Percentiles rank a stretch among this genome's conserved stretches.
Evolutionary conservation across 2,113 vertebrate genomes (phyloP).

Genomic region (Daubentonia madagascariensis): DNA sequence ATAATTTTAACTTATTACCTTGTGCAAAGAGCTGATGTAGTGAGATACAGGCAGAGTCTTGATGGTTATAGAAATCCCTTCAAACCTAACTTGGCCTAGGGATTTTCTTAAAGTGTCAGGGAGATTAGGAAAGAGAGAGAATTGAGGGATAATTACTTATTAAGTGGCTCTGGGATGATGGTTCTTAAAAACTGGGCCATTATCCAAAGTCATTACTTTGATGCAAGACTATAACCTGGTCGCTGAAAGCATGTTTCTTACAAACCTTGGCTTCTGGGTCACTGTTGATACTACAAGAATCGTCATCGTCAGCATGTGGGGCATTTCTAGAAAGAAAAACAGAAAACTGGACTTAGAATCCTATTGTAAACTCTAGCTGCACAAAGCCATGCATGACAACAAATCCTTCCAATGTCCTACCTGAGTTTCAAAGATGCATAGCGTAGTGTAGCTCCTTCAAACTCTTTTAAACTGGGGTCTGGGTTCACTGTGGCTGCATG

Average conservation of each 20-base stretch:
- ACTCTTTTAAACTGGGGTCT: constrained; percentile 95
- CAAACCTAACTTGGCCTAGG: not conserved
- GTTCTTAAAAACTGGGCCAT: not conserved
- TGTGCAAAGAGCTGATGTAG: not conserved
- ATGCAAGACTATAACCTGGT: not conserved
- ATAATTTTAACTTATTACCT: not conserved
- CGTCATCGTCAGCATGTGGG: constrained; percentile 93
- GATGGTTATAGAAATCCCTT: not conserved
- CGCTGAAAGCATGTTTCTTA: constrained; percentile 41
- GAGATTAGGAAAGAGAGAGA: not conserved
- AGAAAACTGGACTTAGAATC: not conserved
- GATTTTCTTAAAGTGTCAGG: not conserved
- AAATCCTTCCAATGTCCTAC: constrained; percentile 75
- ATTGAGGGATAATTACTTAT: not conserved
- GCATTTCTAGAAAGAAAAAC: constrained; percentile 82
- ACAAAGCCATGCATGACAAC: not conserved
- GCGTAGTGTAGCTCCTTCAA: constrained; percentile 94
- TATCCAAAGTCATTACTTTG: not conserved
- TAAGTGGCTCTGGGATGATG: not conserved
- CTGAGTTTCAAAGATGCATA: constrained; percentile 97
- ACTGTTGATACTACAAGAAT: constrained; percentile 91
- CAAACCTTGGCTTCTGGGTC: constrained; percentile 94
- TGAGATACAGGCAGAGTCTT: not conserved
- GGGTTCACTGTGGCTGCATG: constrained; percentile 95
- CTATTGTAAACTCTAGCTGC: not conserved